phyloP scores from a whole-genome alignment of 2,113 vertebrate genomes.

The Electrona antarctica region DNA sequence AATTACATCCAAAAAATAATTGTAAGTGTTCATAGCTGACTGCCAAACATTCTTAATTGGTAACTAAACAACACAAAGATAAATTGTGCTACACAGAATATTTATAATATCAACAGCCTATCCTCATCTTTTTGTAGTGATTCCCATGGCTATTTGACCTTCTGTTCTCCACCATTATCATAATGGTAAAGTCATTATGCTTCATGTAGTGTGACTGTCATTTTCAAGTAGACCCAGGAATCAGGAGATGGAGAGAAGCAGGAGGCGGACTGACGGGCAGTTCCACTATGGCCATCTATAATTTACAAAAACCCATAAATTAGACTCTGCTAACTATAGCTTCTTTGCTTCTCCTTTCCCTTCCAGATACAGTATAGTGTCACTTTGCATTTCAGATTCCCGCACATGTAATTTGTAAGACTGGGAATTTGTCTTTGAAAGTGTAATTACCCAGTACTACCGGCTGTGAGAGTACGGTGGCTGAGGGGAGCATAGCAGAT shows the following conservation, averaged over 20 bases:
- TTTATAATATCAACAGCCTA: not conserved
- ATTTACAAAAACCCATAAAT: slow-evolving; percentile 17
- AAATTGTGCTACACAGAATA: not conserved
- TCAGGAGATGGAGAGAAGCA: slow-evolving; percentile 1
- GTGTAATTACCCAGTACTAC: slow-evolving; percentile 20
- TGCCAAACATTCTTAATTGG: not conserved
- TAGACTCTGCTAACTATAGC: slow-evolving; percentile 27
- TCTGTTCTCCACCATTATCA: too few species aligned
- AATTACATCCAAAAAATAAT: not conserved
- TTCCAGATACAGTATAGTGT: not conserved
- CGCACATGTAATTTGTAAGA: not conserved
- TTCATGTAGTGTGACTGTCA: not conserved
- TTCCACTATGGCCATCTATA: not conserved
- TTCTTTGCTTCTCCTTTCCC: not conserved
- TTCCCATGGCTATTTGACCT: not conserved
- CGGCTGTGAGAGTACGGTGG: not conserved
- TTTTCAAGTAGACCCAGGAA: slow-evolving; percentile 12
- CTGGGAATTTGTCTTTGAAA: slow-evolving; percentile 15
- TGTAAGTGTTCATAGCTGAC: not conserved
- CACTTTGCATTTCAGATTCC: slow-evolving; percentile 24
- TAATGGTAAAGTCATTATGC: too few species aligned
- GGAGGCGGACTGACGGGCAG: not conserved
- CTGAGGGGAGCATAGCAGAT: slow-evolving; percentile 5
- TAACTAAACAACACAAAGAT: not conserved
- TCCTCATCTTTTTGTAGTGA: not conserved